Base-by-base conservation (phyloP, 1,140 invertebrate species). In the Conus betulinus region DNA sequence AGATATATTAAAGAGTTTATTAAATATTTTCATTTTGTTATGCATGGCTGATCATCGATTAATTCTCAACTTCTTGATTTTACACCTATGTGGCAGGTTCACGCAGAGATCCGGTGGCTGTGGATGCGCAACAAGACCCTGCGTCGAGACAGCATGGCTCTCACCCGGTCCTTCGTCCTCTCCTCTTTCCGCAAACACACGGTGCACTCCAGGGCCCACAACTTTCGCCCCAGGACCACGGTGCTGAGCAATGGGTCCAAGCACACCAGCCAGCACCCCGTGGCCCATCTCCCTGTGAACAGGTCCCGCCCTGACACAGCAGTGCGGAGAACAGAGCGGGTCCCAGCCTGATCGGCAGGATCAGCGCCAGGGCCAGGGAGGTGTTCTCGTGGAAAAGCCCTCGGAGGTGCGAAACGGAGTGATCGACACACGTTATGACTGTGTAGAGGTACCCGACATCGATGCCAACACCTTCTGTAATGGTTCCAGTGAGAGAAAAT, bases 151-250 rank as follows among this genome's bases (percentile, higher is more conserved):
- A 87, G 89, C 78, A 89, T 88, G 17, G 90, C 83, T 1, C 57
- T 84, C 25, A 91, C 90, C 52, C 85, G 88, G 4, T 91, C 90
- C 67, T 91, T 89, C 74, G 89, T 76, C 3, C 52, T 91, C 25
- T 91, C 90, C 52, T 90, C 89, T 55, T 85, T 87, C 63, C 88
- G 88, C 20, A 85, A 83, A 53, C 63, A 53, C 39, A 88, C 88
- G 39, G 23, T 78, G 8, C 67, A 74, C 67, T 7, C n/a, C 13
- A 6, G 76, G 76, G 76, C 23, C 25, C 76, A 39, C 76, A 78
- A 39, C 23, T 39, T 39, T 63, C 55, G 7, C 25, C 53, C 20
- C 83, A 39, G 55, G 25, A 13, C 76, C 25, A 39, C 11, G 76
- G 76, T 7, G 13, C 13, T 25, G 15, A 53, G 51, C 79, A 39